Evolutionary conservation across 2,888 invertebrate species (phyloP).

Genomic region (Calephelis perditalis): DNA sequence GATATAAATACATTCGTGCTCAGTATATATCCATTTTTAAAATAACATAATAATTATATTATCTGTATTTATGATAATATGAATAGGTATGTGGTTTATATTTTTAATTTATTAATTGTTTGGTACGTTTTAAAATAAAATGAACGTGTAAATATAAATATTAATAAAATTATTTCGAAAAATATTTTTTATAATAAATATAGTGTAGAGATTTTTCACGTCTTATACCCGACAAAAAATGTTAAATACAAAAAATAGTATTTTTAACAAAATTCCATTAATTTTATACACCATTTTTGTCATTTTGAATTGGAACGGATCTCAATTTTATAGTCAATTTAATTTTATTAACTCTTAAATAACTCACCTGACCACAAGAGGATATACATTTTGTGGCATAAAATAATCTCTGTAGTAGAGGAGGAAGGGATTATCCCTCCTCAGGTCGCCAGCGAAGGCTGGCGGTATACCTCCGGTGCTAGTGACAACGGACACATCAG

Average conservation of each 20-base stretch:
- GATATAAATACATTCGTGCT: not conserved
- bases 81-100: no score
- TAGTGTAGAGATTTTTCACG: not conserved
- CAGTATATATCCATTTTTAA: not conserved
- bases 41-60: not conserved
- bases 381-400: constrained; percentile 82
- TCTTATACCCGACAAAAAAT: no score
- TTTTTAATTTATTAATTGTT: no score
- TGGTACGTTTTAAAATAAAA: constrained; percentile 12
- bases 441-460: constrained; percentile 80
- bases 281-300: no score
- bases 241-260: no score
- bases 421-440: constrained; percentile 83
- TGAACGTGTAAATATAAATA: constrained; percentile 4
- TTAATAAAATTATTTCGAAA: not conserved
- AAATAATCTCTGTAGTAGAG: constrained; percentile 86
- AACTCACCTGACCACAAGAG: constrained; percentile 85
- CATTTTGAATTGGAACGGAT: no score
- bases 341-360: not conserved
- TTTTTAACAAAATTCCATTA: no score
- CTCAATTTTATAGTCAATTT: no score
- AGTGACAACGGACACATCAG: constrained; percentile 89
- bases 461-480: constrained; percentile 87
- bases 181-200: constrained; percentile 7
- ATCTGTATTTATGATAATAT: no score